Base-by-base conservation (phyloP, 2,113 vertebrate genomes). In the Pseudopipra pipra region DNA sequence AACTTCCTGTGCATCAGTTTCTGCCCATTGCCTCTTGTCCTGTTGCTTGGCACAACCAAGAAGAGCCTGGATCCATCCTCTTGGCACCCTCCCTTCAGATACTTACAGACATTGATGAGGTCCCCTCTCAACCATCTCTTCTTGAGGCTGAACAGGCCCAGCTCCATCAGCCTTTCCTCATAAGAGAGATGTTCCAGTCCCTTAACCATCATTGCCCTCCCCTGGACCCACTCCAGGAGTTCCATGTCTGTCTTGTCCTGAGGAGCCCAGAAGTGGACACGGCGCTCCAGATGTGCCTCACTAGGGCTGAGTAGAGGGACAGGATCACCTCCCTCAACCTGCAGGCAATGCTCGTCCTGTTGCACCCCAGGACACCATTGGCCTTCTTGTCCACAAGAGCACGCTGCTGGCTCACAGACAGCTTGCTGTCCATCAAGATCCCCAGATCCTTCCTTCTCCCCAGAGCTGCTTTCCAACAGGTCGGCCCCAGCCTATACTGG, bases 401-500 rank as follows among this genome's bases (percentile, higher is more conserved):
- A 43, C 28, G 13, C 11, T 62, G 24, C 14, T 49, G 41, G n/a
- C 41, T 47, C n/a, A 62, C 7, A 28, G 21, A 19, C n/a, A 35
- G 9, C 24, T 47, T 47, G 18, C 46, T 77, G 12, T 83, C 55
- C 17, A 3, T 25, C n/a, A 62, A 9, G 39, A 31, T 18, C 9
- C 9, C 14, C 21, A 16, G 63, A 6, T 27, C n/a, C 63, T 8
- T 31, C 30, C 63, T 6, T 49, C n/a, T 62, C 43, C 5, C 9
- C 41, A 55, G 30, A 55, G 25, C 55, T 70, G 17, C 39, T 55
- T 35, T 30, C 30, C 41, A 47, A 20, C 28, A 83, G 14, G 21
- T 54, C 1, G 0, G 5, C 17, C 30, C 24, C 24, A 55, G 3
- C 9, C 47, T 76, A 5, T 63, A 4, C n/a, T 76, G 31, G 25